These are phyloP conservation scores for Geopemphigus sp. DNA, from an alignment of 1,140 invertebrate species.

Conservation along the genomic window DNA sequence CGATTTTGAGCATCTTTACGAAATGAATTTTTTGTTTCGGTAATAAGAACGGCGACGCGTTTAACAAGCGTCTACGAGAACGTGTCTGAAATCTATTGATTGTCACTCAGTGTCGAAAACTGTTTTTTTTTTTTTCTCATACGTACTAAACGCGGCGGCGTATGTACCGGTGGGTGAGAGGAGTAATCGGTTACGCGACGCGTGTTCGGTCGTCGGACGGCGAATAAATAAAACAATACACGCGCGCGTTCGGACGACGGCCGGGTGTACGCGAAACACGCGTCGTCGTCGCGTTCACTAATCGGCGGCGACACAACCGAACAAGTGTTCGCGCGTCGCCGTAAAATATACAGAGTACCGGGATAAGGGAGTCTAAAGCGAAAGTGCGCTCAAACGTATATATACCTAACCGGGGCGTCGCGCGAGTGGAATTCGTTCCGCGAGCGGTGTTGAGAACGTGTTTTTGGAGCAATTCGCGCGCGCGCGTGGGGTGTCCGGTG, in stretches of 20 bases:
- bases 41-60: not conserved
- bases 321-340: too few relatives aligned
- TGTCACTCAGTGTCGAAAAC: slow-evolving; percentile 38
- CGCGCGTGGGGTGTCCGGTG: not conserved
- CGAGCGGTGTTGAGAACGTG: not conserved
- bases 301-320: too few relatives aligned
- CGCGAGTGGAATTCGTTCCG: too few relatives aligned
- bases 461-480: slow-evolving; percentile 18
- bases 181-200: not conserved
- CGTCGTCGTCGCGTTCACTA: too few relatives aligned
- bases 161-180: not conserved
- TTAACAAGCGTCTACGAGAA: not conserved
- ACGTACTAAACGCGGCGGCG: not conserved
- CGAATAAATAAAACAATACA: not conserved
- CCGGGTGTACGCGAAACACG: too few relatives aligned
- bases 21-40: not conserved
- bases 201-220: not conserved
- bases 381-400: not conserved
- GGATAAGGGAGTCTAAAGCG: slow-evolving; percentile 17
- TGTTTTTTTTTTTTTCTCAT: not conserved
- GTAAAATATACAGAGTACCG: too few relatives aligned
- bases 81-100: slow-evolving; percentile 37
- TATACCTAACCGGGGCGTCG: not conserved
- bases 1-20: slow-evolving; percentile 30
- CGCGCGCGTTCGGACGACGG: too few relatives aligned